phyloP scores from a whole-genome alignment of 2,113 vertebrate genomes.

The Neotoma lepida region DNA sequence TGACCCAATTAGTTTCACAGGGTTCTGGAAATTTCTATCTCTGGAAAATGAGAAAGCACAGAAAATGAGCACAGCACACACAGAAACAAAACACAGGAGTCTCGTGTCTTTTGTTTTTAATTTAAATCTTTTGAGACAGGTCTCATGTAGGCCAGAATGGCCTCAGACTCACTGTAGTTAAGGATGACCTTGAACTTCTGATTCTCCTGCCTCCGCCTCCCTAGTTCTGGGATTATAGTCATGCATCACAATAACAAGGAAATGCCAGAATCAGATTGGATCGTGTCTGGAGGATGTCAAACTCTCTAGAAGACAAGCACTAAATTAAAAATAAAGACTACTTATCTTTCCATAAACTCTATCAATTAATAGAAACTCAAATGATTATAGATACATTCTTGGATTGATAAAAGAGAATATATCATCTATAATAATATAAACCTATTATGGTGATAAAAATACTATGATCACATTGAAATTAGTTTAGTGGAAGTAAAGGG shows the following conservation, averaged over 20 bases:
- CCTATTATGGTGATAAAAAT: background rate
- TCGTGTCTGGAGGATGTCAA: background rate
- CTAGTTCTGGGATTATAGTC: background rate
- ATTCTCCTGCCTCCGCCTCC: background rate
- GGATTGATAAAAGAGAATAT: background rate
- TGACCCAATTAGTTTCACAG: too few relatives aligned
- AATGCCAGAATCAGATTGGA: background rate
- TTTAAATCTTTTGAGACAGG: background rate
- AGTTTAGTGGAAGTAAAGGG: background rate
- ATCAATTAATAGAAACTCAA: background rate
- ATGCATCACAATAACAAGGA: background rate
- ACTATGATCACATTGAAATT: background rate
- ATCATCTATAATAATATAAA: too few relatives aligned
- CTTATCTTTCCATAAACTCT: background rate
- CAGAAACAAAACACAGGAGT: background rate
- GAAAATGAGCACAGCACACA: background rate
- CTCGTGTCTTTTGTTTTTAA: background rate
- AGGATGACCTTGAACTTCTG: background rate
- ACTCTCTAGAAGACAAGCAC: background rate
- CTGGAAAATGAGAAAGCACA: background rate
- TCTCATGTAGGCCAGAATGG: background rate
- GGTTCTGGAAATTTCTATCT: background rate
- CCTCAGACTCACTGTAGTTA: too few relatives aligned
- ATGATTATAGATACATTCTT: background rate
- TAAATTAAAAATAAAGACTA: background rate